phyloP scores from a whole-genome alignment of 1,140 invertebrate genomes.

The Prorops nasuta region DNA sequence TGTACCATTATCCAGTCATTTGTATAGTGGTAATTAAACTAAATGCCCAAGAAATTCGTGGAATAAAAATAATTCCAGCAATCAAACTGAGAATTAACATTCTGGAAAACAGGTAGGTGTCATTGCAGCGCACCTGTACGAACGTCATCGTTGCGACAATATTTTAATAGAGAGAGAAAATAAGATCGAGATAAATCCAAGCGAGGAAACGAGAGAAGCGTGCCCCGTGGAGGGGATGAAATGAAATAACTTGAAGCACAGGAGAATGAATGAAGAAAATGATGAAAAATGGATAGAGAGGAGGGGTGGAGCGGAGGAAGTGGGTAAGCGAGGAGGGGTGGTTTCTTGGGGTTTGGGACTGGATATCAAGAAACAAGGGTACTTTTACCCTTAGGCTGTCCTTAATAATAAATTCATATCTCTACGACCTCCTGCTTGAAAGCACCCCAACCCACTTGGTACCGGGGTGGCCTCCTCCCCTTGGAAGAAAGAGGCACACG shows the following conservation, averaged over 20 bases:
- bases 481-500: neutral
- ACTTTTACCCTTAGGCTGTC: conserved; percentile 43
- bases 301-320: neutral
- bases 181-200: neutral
- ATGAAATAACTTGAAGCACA: neutral
- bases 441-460: conserved; percentile 9
- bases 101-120: too few relatives aligned
- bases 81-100: too few relatives aligned
- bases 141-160: too few relatives aligned
- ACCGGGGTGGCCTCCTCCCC: conserved; percentile 1
- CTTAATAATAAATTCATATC: conserved; percentile 58
- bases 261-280: neutral
- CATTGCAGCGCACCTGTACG: too few relatives aligned
- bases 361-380: conserved; percentile 42
- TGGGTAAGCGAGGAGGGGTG: conserved; percentile 6
- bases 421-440: conserved; percentile 29
- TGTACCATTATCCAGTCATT: too few relatives aligned
- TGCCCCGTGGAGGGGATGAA: neutral
- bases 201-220: neutral
- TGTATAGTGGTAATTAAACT: too few relatives aligned
- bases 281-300: conserved; percentile 6
- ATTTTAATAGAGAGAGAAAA: too few relatives aligned
- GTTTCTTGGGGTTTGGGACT: too few relatives aligned
- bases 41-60: too few relatives aligned
- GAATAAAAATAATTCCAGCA: too few relatives aligned